Conservation (phyloP, 2,888 invertebrate species). For the Lasioglossum morio region DNA sequence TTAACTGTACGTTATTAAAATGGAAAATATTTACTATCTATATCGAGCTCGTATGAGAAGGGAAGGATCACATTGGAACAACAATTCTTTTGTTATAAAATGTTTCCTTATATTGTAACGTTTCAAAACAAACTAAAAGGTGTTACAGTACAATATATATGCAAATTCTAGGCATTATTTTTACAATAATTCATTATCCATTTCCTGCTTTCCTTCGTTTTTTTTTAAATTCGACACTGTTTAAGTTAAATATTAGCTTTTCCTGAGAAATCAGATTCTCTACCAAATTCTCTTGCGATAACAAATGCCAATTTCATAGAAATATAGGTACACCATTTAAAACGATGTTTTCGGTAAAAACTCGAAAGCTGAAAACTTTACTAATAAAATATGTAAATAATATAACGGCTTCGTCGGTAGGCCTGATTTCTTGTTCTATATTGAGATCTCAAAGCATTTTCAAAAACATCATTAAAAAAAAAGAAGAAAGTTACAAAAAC, state of each 20-base stretch:
- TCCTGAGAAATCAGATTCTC: slow-evolving; percentile 74
- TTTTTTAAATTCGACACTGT: slow-evolving; percentile 72
- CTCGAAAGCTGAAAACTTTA: slow-evolving; percentile 45
- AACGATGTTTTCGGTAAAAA: slow-evolving; percentile 32
- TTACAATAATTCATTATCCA: slow-evolving; percentile 81
- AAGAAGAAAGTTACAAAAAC: slow-evolving; percentile 61
- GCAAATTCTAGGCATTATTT: slow-evolving; percentile 82
- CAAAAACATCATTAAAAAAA: slow-evolving; percentile 76
- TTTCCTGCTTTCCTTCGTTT: slow-evolving; percentile 70
- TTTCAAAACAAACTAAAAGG: slow-evolving; percentile 82
- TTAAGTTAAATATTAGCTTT: slow-evolving; percentile 73
- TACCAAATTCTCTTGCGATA: slow-evolving; percentile 56
- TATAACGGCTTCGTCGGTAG: slow-evolving; percentile 71
- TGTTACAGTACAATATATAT: slow-evolving; percentile 82
- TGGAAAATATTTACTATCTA: not conserved
- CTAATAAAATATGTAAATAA: slow-evolving; percentile 57
- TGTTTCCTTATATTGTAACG: slow-evolving; percentile 84
- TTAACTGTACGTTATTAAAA: slow-evolving; percentile 1
- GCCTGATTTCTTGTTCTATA: slow-evolving; percentile 74
- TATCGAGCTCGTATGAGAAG: slow-evolving; percentile 2
- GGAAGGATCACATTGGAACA: slow-evolving; percentile 49
- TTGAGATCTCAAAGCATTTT: slow-evolving; percentile 81
- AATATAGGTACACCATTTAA: slow-evolving; percentile 49
- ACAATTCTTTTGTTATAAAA: slow-evolving; percentile 79
- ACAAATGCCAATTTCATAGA: slow-evolving; percentile 63